Evolutionary conservation across 1,140 invertebrate species (phyloP).

Genomic region (Drosophila bocqueti): DNA sequence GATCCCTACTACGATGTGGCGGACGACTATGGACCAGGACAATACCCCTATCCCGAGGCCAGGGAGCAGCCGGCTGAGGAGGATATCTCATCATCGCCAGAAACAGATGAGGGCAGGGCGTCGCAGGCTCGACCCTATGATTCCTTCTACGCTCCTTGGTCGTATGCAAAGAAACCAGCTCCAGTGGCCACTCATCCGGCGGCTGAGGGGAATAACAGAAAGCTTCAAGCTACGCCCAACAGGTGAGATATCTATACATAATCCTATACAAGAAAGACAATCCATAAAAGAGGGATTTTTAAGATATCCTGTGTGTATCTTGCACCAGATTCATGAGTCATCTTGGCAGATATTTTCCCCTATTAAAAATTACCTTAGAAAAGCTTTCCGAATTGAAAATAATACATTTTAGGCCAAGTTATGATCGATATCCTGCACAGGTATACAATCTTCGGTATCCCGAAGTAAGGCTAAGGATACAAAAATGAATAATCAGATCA

Average conservation of each 20-base stretch:
- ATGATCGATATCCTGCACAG: too few relatives aligned
- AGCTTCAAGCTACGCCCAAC: conserved; percentile 44
- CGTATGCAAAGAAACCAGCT: conserved; percentile 27
- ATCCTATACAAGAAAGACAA: background rate
- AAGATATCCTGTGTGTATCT: too few relatives aligned
- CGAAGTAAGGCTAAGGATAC: background rate
- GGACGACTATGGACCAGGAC: conserved; percentile 45
- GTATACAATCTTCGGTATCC: too few relatives aligned
- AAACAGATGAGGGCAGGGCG: conserved; percentile 43
- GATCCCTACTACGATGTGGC: conserved; percentile 49
- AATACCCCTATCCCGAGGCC: conserved; percentile 22
- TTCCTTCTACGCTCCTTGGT: conserved; percentile 60
- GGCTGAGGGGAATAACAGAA: conserved; percentile 50
- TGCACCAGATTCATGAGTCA: too few relatives aligned
- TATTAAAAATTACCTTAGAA: too few relatives aligned
- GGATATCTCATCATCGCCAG: conserved; percentile 3
- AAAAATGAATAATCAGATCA: too few relatives aligned
- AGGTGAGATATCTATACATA: conserved; percentile 38
- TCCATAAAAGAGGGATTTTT: too few relatives aligned
- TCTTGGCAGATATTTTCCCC: too few relatives aligned
- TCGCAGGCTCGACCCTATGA: conserved; percentile 43
- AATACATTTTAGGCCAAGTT: too few relatives aligned
- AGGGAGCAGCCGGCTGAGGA: conserved; percentile 32
- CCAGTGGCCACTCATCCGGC: conserved; percentile 29
- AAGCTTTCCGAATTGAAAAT: too few relatives aligned